Base-by-base conservation (phyloP, 2,797 vertebrate species). In the Xenopus petersii region DNA sequence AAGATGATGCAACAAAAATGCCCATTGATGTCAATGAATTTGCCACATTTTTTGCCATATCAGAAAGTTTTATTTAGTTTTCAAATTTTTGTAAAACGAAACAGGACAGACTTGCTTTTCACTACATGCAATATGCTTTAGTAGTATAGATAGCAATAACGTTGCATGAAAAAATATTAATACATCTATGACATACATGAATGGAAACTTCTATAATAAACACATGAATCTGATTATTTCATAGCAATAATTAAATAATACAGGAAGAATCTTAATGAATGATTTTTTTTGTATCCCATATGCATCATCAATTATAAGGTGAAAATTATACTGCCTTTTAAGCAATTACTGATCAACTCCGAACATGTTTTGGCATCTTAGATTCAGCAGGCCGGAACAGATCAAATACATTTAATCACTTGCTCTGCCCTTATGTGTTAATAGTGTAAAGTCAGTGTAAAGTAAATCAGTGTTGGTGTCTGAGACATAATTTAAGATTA, bases 361-460 rank as follows among this genome's bases (percentile, higher is more conserved):
- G 26, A 56, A 47, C 26, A 71, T 82, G 72, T 62, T 60, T 36
- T 67, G 71, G 46, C 48, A 71, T 58, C 10, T 30, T 58, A 36
- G 17, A 76, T 42, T 42, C 36, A 42, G 36, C 36, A 42, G 36
- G 36, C 36, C 6, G 36, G 36, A 42, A 42, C 36, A 42, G 36
- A 42, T 42, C 36, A 42, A 42, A 42, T 42, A 42, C 36, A 42
- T 42, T 42, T 42, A 3, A 67, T 55, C 26, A 21, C 13, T 68
- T 76, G 48, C 42, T 80, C 26, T 77, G 3, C 60, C 56, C 64
- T 11, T 65, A 48, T 80, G 82, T 81, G 0, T 62, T 64, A 66
- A 17, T 17, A 77, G 72, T 80, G 67, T 74, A 83, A 77, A 77
- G 69, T 81, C 24, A 46, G 36, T 75, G 26, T 30, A 30, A 30